These are phyloP conservation scores for Coilia nasus DNA, from an alignment of 2,797 vertebrate species.

Conservation along the genomic window DNA sequence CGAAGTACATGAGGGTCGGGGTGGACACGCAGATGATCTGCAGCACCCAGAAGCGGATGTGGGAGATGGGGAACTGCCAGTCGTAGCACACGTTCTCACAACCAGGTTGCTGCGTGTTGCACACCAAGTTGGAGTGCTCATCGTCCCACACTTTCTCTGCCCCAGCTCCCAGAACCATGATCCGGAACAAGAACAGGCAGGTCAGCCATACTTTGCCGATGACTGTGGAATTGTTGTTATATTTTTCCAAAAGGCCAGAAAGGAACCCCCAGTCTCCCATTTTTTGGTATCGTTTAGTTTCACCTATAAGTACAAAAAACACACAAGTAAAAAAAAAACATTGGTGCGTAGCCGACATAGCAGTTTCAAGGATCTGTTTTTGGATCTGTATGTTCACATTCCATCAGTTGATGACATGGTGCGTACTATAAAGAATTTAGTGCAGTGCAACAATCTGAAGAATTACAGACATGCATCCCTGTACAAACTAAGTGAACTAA, in stretches of 20 bases:
- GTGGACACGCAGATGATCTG: slow-evolving; percentile 90
- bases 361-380: neutral
- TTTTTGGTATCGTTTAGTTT: slow-evolving; percentile 49
- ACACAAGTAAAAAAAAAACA: neutral
- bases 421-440: neutral
- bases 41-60: too few species aligned
- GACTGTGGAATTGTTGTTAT: slow-evolving; percentile 90
- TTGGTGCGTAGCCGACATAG: neutral
- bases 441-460: neutral
- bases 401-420: neutral
- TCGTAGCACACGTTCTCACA: slow-evolving; percentile 97
- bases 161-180: slow-evolving; percentile 90
- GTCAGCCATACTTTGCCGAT: slow-evolving; percentile 97
- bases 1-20: slow-evolving; percentile 78
- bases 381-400: neutral
- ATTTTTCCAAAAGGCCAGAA: slow-evolving; percentile 88
- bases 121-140: slow-evolving; percentile 89
- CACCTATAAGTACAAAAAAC: slow-evolving; percentile 30
- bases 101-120: slow-evolving; percentile 92
- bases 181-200: slow-evolving; percentile 94
- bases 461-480: neutral
- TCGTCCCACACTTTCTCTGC: slow-evolving; percentile 95
- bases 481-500: neutral
- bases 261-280: slow-evolving; percentile 96
- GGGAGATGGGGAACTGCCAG: slow-evolving; percentile 92